Base-by-base conservation (phyloP, 1,140 invertebrate species). In the Heliconius melpomene region DNA sequence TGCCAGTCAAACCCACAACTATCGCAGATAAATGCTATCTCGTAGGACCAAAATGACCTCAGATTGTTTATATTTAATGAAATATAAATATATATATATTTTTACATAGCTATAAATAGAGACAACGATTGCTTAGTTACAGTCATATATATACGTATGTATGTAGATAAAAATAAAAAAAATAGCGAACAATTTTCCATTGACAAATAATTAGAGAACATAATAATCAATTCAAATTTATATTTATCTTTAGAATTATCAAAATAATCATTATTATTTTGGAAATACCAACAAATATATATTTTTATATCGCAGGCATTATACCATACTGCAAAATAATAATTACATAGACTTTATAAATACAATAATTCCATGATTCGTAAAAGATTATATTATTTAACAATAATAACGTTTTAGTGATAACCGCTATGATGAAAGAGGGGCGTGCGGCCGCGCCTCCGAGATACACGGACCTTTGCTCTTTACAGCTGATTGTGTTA, bases 401-500 rank as follows among this genome's bases (percentile, higher is more conserved):
- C 26, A 66, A 66, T 66, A 66, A 66, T 16, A 66, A 16, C 6
- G 13, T 66, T 29, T 1, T 29, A 72, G 13, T 38, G 72, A 75
- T 80, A 80, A 71, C 73, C 46, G 78, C 60, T 66, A 81, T 85
- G 84, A 85, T 85, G 82, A 81, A 85, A 85, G 73, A 82, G 79
- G 84, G 84, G 87, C 87, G 85, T 85, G 87, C 70, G 83, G 81
- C 85, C 88, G 88, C 79, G 88, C 87, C 88, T 86, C 86, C 85
- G 29, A 11, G 74, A 76, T 80, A 79, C 38, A 23, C 20, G 50
- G 75, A 84, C 40, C 82, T 83, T 77, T 81, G 40, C 46, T 46
- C 40, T 72, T 36, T 50, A 72, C 50, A 78, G 57, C 70, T 72
- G 32, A 72, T 78, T 57, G 32, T 72, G 29, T 66, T 66, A 66